Evolutionary conservation across 2,113 vertebrate species (phyloP).

Genomic region (Myocastor coypus): DNA sequence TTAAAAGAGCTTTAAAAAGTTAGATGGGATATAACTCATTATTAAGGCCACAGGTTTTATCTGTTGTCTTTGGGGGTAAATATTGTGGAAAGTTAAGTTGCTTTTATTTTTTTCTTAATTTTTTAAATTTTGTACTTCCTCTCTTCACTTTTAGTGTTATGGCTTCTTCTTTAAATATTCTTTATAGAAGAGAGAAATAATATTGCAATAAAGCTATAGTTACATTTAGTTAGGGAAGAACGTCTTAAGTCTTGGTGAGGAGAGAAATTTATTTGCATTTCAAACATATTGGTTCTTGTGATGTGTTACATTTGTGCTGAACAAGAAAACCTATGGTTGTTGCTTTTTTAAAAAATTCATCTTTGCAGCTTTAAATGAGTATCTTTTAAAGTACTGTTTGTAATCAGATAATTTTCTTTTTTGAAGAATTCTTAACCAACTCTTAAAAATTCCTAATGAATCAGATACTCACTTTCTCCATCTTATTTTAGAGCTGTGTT

Average conservation of each 20-base stretch:
- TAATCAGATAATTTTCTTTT: neutral
- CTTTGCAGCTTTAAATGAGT: neutral
- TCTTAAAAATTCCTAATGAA: neutral
- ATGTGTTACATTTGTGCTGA: neutral
- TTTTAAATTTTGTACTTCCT: neutral
- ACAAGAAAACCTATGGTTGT: neutral
- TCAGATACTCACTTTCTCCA: neutral
- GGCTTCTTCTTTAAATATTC: neutral
- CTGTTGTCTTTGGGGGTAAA: neutral
- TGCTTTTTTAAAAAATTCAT: neutral
- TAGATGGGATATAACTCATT: neutral
- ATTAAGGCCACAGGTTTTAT: neutral
- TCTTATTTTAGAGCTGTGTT: neutral
- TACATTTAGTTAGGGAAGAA: neutral
- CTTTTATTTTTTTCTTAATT: neutral
- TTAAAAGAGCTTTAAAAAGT: neutral
- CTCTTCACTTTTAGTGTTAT: neutral
- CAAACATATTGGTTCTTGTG: constrained; percentile 46
- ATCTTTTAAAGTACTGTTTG: neutral
- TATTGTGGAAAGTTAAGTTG: neutral
- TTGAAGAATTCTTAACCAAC: neutral
- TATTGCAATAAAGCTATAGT: neutral
- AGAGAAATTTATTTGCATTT: constrained; percentile 46
- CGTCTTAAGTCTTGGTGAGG: neutral
- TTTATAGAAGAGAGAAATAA: neutral